Evolutionary conservation across 1,140 invertebrate species (phyloP), one percentile per base, ranked within the genome.

Genomic region (Drosophila eugracilis): DNA sequence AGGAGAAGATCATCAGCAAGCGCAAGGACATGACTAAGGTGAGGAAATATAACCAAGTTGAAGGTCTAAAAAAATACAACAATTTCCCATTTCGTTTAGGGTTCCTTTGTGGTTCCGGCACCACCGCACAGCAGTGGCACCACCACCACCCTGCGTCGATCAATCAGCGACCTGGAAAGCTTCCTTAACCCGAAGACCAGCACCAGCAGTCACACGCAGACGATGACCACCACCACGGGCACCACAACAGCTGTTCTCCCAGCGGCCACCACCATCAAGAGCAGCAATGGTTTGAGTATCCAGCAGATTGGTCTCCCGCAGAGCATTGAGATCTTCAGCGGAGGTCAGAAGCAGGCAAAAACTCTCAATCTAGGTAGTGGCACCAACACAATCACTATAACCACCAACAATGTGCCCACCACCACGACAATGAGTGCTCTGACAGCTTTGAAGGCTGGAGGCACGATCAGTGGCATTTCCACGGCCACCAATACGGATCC

Each of bases 1-100:
- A 97, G 92, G 97, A 98, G 90, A 97, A 97, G 91, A 98, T 97
- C 54, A 97, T 97, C 70, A 97, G 96, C 81, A 96, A 96, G 77
- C 92, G 89, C 48, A 92, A 92, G 76, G 91, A 92, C 24, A 83
- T 92, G 26, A 84, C 65, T 22, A 91, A 91, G 89, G 91, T 91
- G 42, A 5, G 14, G 4, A 4, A 1, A 37, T 9, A 1, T 2
- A 3, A 1, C 2, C 3, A 3, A 9, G 2, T 1, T 6, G 1
- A 36, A 6, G 4, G 12, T 6, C 6, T 4, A 6, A 6, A 15
- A 19, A 14, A 1, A 4, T 4, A 10, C 3, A 30, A 2, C 10
- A 3, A 12, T 30, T 12, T 14, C 1, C 4, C 0, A 9, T 53
- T 28, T 54, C 34, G 2, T 21, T 3, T 26, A 92, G 91, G 90